A percentile compares a stretch with the other conserved stretches of the same genome.
These are phyloP conservation scores for Eclectus roratus DNA, from an alignment of 2,113 vertebrate species.

Conservation along the genomic window DNA sequence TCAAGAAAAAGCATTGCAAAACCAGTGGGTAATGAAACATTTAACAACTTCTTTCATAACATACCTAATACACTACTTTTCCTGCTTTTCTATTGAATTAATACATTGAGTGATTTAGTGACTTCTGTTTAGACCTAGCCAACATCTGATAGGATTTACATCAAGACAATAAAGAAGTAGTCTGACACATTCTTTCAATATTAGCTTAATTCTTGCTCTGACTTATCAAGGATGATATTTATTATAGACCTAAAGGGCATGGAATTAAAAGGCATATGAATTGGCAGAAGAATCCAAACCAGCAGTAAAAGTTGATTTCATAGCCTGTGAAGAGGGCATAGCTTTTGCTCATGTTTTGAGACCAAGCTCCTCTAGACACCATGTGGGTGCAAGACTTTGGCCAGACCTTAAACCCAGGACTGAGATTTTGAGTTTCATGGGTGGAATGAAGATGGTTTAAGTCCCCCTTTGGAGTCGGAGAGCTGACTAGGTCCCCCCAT, in stretches of 20 bases:
- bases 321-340: not conserved
- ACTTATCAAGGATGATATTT: conserved; percentile 19
- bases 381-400: not conserved
- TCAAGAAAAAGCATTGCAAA: conserved; percentile 31
- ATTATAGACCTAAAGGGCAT: conserved; percentile 20
- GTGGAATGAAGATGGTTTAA: not conserved
- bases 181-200: conserved; percentile 40
- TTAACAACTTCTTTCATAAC: conserved; percentile 18
- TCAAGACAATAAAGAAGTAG: conserved; percentile 36
- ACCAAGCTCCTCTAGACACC: not conserved
- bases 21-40: not conserved
- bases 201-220: conserved; percentile 19
- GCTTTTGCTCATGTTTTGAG: not conserved
- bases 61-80: not conserved
- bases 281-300: not conserved
- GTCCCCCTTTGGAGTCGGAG: not conserved
- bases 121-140: conserved; percentile 11
- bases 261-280: not conserved
- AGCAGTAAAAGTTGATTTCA: not conserved
- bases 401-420: not conserved
- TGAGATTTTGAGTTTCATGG: not conserved
- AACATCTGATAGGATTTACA: not conserved
- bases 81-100: conserved; percentile 3
- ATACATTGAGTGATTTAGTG: not conserved
- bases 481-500: accelerated